phyloP scores from a whole-genome alignment of 1,140 invertebrate species.

The Drosophila bocqueti region DNA sequence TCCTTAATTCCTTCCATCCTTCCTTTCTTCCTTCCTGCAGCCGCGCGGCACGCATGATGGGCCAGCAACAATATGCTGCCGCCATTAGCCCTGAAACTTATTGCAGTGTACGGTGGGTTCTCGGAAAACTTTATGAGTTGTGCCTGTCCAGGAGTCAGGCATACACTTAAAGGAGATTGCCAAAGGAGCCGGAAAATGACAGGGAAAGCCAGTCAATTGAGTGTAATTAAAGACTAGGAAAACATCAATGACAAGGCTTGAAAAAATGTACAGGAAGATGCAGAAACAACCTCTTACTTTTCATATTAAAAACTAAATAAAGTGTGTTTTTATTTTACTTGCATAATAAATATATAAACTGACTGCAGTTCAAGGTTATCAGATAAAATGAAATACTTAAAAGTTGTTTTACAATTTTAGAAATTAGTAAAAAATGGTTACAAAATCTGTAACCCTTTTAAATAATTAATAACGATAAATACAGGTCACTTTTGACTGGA shows the following conservation, averaged over 20 bases:
- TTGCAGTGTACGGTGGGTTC: conserved; percentile 27
- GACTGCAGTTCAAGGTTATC: background rate
- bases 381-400: background rate
- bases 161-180: conserved; percentile 31
- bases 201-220: background rate
- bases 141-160: conserved; percentile 14
- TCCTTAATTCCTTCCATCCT: conserved; percentile 23
- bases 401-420: too few species aligned
- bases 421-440: background rate
- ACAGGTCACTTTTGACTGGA: background rate
- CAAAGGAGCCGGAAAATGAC: background rate
- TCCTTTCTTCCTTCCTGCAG: conserved; percentile 9
- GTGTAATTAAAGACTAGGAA: background rate
- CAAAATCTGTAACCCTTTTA: background rate
- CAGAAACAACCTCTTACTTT: too few species aligned
- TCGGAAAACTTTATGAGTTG: conserved; percentile 36
- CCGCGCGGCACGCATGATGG: conserved; percentile 52
- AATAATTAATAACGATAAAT: background rate
- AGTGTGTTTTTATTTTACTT: background rate
- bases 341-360: too few species aligned
- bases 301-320: too few species aligned
- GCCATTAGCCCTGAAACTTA: conserved; percentile 81
- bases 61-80: conserved; percentile 81
- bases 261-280: background rate
- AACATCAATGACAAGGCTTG: background rate